phyloP scores from a whole-genome alignment of 2,113 vertebrate genomes.

The Pteruthius melanotis region DNA sequence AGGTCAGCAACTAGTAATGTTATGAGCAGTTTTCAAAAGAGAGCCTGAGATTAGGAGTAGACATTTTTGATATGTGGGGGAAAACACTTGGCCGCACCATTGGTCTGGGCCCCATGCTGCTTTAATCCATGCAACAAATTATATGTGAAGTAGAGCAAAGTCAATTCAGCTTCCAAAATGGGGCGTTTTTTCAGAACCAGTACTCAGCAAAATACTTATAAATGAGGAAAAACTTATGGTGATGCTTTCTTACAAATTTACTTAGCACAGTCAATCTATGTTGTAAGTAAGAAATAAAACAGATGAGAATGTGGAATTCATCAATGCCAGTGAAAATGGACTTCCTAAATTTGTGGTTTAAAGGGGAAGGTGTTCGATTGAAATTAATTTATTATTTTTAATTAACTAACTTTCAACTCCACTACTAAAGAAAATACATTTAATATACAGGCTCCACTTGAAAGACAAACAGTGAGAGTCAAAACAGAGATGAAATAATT shows the following conservation, averaged over 20 bases:
- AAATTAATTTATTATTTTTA: background rate
- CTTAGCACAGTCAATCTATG: background rate
- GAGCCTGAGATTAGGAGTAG: background rate
- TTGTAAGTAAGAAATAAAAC: background rate
- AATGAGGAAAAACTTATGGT: background rate
- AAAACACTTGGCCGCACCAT: background rate
- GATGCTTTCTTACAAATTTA: background rate
- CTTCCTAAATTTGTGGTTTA: background rate
- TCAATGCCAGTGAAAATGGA: background rate
- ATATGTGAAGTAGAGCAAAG: background rate
- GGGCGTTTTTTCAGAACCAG: background rate
- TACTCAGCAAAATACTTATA: background rate
- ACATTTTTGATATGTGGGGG: constrained; percentile 6
- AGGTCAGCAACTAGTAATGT: background rate
- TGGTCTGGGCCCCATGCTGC: background rate
- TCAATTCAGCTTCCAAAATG: background rate
- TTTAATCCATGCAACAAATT: constrained; percentile 37
- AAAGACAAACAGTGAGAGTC: background rate
- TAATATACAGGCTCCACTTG: background rate
- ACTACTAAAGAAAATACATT: background rate
- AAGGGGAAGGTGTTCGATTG: background rate
- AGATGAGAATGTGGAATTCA: background rate
- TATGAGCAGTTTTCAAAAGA: background rate
- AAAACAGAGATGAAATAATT: background rate
- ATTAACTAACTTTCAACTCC: background rate